Evolutionary conservation across 2,888 invertebrate species (phyloP), one percentile per base, ranked within the genome.

Genomic region (Erebia ligea): DNA sequence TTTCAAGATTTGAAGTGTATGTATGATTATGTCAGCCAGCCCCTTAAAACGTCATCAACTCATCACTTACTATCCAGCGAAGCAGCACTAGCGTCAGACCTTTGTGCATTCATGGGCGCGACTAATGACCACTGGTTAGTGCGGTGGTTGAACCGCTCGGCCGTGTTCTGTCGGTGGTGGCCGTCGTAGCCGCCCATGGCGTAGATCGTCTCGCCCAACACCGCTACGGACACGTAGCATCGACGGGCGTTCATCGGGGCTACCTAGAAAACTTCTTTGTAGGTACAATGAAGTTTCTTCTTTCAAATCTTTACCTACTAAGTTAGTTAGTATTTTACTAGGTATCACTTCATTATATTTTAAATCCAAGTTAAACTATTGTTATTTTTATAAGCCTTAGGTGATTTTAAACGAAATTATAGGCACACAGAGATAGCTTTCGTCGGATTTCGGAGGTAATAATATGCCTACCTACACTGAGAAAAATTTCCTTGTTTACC

Each of bases 11-110:
- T 34, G 6, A 5, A 34, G 34, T 25, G 3, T 25, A 25, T 25
- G 25, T 25, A 25, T 25, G 25, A n/a, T n/a, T n/a, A n/a, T n/a
- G n/a, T n/a, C n/a, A n/a, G n/a, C n/a, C n/a, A 34, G 34, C 40
- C 6, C 6, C 2, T 1, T 40, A 40, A 2, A 40, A 40, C n/a
- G n/a, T n/a, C n/a, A n/a, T n/a, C n/a, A 40, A 45, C 42, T 50
- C 17, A 10, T 52, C 17, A 81, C 87, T 86, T 72, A 95, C 97
- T 97, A 75, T 97, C 96, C 45, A 98, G 89, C 0, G 96, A 95
- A n/a, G 98, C 97, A 4, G 98, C 97, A 84, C 97, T 97, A 0
- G 98, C 98, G 84, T 99, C 98, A 25, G 98, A 98, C 76, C 98
- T 94, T 82, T 97, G 97, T 76, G 96, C 95, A 83, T 96, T 96